These are phyloP conservation scores for Drosophila merina DNA, from an alignment of 2,888 invertebrate genomes.

Conservation along the genomic window DNA sequence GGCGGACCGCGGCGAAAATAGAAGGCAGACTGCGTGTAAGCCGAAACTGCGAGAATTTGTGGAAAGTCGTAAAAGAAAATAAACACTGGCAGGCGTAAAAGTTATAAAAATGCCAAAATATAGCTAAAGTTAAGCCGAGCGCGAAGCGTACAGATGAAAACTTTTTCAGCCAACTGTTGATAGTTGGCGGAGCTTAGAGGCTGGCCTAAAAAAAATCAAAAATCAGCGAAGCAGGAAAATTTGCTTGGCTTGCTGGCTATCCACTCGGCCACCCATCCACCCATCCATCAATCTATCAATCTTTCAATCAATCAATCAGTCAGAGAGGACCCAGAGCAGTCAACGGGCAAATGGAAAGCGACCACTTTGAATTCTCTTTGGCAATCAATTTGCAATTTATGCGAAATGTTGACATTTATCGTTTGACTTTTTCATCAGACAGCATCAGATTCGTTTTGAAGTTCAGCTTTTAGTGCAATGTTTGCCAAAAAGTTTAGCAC, in stretches of 20 bases:
- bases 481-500: conserved; percentile 52
- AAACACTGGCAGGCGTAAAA: conserved; percentile 76
- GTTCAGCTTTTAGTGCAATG: conserved; percentile 17
- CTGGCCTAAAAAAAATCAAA: conserved; percentile 2
- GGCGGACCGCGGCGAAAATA: neutral
- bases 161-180: conserved; percentile 39
- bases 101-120: conserved; percentile 70
- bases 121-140: conserved; percentile 35
- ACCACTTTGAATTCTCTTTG: conserved; percentile 36
- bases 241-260: conserved; percentile 28
- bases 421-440: conserved; percentile 45
- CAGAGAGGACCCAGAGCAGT: conserved; percentile 35
- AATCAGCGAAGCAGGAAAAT: conserved; percentile 41
- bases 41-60: conserved; percentile 55
- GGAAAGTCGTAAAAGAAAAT: conserved; percentile 73
- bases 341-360: conserved; percentile 25
- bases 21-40: conserved; percentile 14
- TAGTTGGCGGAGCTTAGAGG: conserved; percentile 22
- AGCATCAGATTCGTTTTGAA: conserved; percentile 15
- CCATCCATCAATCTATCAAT: conserved; percentile 22
- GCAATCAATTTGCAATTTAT: conserved; percentile 68
- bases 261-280: conserved; percentile 23
- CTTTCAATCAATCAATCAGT: conserved; percentile 61
- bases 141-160: conserved; percentile 3
- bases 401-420: conserved; percentile 75